Evolutionary conservation across 2,113 vertebrate genomes (phyloP).

Genomic region (Chiloscyllium plagiosum): DNA sequence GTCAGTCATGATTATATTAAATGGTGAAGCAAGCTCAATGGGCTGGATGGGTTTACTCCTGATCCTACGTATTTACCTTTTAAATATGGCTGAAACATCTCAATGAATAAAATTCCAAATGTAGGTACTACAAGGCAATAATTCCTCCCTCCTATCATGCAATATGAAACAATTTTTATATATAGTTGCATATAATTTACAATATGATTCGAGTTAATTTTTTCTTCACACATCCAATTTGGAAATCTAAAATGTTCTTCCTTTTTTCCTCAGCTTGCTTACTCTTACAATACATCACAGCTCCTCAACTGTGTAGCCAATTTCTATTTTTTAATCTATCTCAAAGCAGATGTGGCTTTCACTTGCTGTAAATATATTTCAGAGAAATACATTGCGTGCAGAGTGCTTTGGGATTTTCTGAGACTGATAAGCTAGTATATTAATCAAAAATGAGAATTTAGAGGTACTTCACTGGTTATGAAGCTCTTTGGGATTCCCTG

Average conservation of each 20-base stretch:
- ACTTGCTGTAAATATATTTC: neutral
- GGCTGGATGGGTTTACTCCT: no score
- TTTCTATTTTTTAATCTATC: neutral
- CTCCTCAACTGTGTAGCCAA: no score
- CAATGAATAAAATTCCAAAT: neutral
- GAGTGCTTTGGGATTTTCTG: neutral
- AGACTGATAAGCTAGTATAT: neutral
- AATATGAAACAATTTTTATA: neutral
- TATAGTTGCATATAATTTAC: neutral
- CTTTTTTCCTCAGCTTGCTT: neutral
- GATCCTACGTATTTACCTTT: no score
- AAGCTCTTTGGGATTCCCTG: neutral
- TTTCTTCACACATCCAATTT: neutral
- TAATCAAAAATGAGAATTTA: neutral
- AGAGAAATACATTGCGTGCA: neutral
- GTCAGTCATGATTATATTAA: no score
- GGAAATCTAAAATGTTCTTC: neutral
- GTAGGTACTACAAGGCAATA: neutral
- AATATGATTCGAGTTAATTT: neutral
- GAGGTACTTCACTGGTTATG: neutral
- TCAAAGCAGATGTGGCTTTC: neutral
- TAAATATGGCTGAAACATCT: neutral
- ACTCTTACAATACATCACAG: neutral
- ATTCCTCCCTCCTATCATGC: neutral
- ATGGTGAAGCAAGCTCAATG: no score